A percentile compares a stretch with the other conserved stretches of the same genome.
phyloP scores from a whole-genome alignment of 2,113 vertebrate genomes.

The Urocolius indicus region DNA sequence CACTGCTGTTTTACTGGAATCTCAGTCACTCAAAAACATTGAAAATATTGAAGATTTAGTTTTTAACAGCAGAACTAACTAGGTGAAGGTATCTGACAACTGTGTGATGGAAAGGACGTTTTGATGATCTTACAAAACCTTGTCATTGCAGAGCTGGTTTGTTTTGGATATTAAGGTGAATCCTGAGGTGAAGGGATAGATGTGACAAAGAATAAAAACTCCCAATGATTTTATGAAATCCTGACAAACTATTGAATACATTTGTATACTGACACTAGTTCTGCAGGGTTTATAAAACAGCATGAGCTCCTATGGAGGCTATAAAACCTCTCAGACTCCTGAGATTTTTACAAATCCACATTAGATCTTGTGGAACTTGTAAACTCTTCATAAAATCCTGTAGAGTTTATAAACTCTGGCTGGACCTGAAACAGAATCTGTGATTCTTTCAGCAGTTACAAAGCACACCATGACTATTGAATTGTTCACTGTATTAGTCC shows the following conservation, averaged over 20 bases:
- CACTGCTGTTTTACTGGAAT: background rate
- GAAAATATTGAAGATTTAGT: background rate
- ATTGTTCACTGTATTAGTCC: background rate
- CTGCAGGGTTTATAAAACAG: constrained; percentile 1
- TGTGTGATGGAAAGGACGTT: background rate
- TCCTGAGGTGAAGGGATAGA: background rate
- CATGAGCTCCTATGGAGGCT: background rate
- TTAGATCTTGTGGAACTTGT: background rate
- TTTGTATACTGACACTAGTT: background rate
- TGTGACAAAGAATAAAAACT: background rate
- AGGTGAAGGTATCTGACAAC: background rate
- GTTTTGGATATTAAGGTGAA: background rate
- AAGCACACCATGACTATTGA: background rate
- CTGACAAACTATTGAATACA: background rate
- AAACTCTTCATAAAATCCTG: background rate
- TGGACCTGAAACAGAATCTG: background rate
- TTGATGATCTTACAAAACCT: background rate
- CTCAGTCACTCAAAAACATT: background rate
- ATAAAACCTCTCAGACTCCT: background rate
- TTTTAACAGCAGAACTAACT: background rate
- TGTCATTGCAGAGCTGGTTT: background rate
- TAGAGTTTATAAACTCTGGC: background rate
- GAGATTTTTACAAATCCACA: background rate
- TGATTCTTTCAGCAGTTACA: background rate
- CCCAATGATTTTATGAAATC: background rate